These are phyloP conservation scores for Diabrotica undecimpunctata DNA, from an alignment of 1,140 invertebrate genomes.

Conservation along the genomic window DNA sequence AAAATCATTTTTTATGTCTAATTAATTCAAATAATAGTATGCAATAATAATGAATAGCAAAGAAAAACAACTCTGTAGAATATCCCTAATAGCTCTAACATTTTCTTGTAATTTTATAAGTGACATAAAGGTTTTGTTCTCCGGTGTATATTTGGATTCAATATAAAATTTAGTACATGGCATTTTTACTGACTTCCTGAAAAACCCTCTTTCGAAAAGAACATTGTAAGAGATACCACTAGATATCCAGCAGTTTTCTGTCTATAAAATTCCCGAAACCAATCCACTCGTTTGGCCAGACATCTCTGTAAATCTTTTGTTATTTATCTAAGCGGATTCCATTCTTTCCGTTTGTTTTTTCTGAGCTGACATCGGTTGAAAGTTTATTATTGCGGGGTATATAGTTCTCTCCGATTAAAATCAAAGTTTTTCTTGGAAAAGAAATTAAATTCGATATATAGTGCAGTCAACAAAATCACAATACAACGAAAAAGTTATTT, in stretches of 20 bases:
- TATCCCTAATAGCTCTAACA: no score
- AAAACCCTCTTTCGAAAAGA: not conserved
- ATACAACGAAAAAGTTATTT: not conserved
- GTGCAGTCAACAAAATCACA: not conserved
- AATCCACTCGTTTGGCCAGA: constrained; percentile 12
- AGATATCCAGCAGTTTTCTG: constrained; percentile 7
- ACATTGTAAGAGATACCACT: constrained; percentile 4
- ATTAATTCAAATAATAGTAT: no score
- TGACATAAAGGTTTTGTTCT: no score
- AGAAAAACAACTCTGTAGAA: no score
- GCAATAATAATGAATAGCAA: no score
- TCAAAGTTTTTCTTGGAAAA: constrained; percentile 10
- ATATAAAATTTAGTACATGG: constrained; percentile 6
- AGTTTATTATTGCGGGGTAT: constrained; percentile 11
- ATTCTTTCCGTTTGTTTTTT: constrained; percentile 13
- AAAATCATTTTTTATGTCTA: no score
- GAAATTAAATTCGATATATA: constrained; percentile 1
- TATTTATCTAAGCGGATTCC: constrained; percentile 13
- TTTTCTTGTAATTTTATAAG: no score
- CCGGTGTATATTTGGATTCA: not conserved
- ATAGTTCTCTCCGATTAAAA: constrained; percentile 12
- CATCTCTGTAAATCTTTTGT: constrained; percentile 15
- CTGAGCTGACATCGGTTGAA: constrained; percentile 8
- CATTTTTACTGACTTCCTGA: constrained; percentile 8
- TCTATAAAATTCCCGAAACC: constrained; percentile 14